These are phyloP conservation scores for Catamblyrhynchus diadema DNA, from an alignment of 2,797 vertebrate species.

Conservation along the genomic window DNA sequence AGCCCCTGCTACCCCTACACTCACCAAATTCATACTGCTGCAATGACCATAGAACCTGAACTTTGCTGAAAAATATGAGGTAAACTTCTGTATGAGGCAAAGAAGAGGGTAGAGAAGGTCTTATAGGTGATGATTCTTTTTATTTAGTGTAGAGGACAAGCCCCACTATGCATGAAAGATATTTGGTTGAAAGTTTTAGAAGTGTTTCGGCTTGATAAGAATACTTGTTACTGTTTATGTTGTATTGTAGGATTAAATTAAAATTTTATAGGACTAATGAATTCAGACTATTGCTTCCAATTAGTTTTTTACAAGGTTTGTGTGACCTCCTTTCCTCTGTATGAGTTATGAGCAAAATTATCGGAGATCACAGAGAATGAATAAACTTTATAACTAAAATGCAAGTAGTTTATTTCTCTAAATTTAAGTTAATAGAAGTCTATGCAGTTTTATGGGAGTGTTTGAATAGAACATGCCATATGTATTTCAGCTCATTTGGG, in stretches of 20 bases:
- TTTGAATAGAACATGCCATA: background rate
- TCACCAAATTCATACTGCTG: background rate
- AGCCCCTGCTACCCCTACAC: background rate
- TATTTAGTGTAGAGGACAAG: background rate
- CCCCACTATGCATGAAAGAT: background rate
- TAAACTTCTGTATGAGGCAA: background rate
- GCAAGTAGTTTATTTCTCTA: background rate
- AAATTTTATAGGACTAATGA: background rate
- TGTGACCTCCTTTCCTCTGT: background rate
- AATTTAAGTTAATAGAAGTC: background rate
- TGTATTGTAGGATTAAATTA: background rate
- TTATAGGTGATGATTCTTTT: background rate
- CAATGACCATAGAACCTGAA: background rate
- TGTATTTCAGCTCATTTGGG: background rate
- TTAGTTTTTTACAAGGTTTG: background rate
- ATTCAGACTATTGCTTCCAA: background rate
- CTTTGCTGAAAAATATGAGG: background rate
- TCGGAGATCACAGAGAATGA: background rate
- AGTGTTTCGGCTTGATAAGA: background rate
- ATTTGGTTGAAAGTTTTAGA: background rate
- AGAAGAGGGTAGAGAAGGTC: background rate
- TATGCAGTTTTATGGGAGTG: background rate
- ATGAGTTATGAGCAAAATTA: background rate
- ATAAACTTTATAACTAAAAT: background rate
- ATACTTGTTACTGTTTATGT: background rate